Percentiles rank a stretch among this genome's conserved stretches.
phyloP scores from a whole-genome alignment of 2,113 vertebrate genomes.

The Thamnaconus septentrionalis region DNA sequence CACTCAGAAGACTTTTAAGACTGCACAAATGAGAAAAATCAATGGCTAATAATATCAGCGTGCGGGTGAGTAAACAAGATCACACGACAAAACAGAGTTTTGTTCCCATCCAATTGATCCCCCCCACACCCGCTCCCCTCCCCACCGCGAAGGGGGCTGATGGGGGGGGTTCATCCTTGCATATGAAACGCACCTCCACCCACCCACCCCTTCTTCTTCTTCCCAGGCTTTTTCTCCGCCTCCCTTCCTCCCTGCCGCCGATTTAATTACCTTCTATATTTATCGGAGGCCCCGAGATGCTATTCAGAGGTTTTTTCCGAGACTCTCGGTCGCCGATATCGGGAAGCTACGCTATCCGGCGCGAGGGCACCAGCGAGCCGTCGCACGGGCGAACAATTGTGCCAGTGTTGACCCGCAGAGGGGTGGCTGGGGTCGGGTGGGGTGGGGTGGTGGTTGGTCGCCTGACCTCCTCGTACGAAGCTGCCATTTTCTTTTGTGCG shows the following conservation, averaged over 20 bases:
- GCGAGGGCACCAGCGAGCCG: slow-evolving; percentile 56
- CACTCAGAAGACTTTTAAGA: not conserved
- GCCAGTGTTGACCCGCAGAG: slow-evolving; percentile 44
- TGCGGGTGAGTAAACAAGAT: not conserved
- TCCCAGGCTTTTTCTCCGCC: slow-evolving; percentile 53
- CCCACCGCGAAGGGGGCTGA: too few species aligned
- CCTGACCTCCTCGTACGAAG: too few species aligned
- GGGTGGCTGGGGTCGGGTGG: slow-evolving; percentile 2
- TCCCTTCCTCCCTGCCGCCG: slow-evolving; percentile 67
- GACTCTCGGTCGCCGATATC: slow-evolving; percentile 74
- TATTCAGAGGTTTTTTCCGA: slow-evolving; percentile 67
- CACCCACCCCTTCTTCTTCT: slow-evolving; percentile 12
- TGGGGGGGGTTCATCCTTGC: not conserved
- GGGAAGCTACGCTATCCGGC: slow-evolving; percentile 70
- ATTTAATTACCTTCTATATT: slow-evolving; percentile 80
- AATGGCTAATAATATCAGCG: not conserved
- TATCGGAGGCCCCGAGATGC: slow-evolving; percentile 72
- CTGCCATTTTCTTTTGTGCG: too few species aligned
- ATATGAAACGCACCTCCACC: slow-evolving; percentile 51
- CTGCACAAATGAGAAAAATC: not conserved
- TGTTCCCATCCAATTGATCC: slow-evolving; percentile 7
- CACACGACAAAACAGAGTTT: not conserved
- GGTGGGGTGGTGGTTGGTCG: not conserved
- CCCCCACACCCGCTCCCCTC: not conserved
- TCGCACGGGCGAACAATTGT: slow-evolving; percentile 48